These are phyloP conservation scores for Salticus scenicus DNA, from an alignment of 2,888 invertebrate species.

Conservation along the genomic window DNA sequence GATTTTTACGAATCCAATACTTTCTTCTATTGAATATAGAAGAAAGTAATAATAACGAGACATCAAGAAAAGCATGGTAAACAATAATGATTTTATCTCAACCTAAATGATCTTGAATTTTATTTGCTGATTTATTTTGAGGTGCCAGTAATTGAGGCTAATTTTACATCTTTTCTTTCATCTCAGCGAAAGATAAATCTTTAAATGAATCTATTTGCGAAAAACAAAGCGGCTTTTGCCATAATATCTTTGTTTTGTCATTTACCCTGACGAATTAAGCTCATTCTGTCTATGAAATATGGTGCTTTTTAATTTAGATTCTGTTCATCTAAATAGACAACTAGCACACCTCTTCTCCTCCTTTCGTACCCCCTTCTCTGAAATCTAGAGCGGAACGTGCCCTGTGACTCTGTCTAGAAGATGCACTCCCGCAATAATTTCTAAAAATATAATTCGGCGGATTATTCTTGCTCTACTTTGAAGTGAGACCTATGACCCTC, in stretches of 20 bases:
- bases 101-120: too few species aligned
- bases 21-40: too few species aligned
- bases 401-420: conserved; percentile 30
- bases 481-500: conserved; percentile 11
- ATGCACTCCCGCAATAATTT: conserved; percentile 21
- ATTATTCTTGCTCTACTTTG: conserved; percentile 24
- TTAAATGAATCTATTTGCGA: background rate
- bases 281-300: background rate
- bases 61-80: too few species aligned
- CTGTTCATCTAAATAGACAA: background rate
- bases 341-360: background rate
- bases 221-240: background rate
- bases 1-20: too few species aligned
- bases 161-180: background rate
- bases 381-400: conserved; percentile 61
- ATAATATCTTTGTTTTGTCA: conserved; percentile 1
- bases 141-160: too few species aligned
- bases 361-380: background rate
- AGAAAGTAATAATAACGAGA: too few species aligned
- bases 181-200: background rate
- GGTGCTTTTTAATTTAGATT: conserved; percentile 18
- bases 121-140: too few species aligned
- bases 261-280: conserved; percentile 21
- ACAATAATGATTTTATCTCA: too few species aligned
- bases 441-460: conserved; percentile 42